Base-by-base conservation (phyloP, 2,888 invertebrate genomes). In the Pyralis farinalis region DNA sequence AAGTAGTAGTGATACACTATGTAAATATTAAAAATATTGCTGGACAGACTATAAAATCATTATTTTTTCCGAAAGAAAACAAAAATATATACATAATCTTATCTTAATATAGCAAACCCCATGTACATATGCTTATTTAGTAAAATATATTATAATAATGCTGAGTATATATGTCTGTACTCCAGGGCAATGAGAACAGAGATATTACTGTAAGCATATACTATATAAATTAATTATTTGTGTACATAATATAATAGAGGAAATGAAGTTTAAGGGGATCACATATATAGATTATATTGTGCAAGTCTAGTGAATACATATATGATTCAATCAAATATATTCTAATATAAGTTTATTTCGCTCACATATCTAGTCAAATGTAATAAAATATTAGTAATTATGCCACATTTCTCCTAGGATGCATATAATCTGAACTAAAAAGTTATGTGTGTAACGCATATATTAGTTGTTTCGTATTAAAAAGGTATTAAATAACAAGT, bases 121-220 rank as follows among this genome's bases (percentile, higher is more conserved):
- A 47, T 49, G 63, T 68, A 47, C 35, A 44, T 42, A 59, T 42
- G 16, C 12, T 9, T 25, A 28, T 20, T 47, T 42, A 41, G 4
- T 43, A 38, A 34, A 3, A 33, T 47, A 37, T 36, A 22, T 9
- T 11, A 37, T 31, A 22, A 36, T 31, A 31, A 3, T 36, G 7
- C 42, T 39, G 37, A 40, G 28, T 25, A 46, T 51, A 62, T 63
- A 68, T 79, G 79, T 80, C 70, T 78, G 71, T 71, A 77, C 68
- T 85, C 77, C 36, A 39, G 87, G 87, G 87, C 87, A 88, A 88
- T 88, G 74, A 79, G 69, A 83, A 58, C 71, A 74, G 71, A 78
- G 76, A 77, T 74, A 62, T 66, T 54, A 43, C 44, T 38, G 20
- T 36, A 34, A 32, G 35, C 42, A 36, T 37, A 41, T 30, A 43